Evolutionary conservation across 2,888 invertebrate genomes (phyloP).

Genomic region (Lycia hirtaria): DNA sequence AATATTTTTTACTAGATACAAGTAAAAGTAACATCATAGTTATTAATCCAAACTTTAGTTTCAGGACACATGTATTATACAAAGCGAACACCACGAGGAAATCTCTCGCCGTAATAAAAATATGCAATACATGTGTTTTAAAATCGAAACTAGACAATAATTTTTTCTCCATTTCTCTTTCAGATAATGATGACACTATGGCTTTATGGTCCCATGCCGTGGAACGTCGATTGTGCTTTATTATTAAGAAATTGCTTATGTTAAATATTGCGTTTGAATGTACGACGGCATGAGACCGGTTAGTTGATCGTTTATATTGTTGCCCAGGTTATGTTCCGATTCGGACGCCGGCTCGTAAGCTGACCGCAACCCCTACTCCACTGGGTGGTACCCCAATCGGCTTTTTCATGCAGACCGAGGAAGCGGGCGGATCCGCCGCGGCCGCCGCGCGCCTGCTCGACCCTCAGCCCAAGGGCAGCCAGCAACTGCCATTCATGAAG

Average conservation of each 20-base stretch:
- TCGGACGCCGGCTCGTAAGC: conserved; percentile 98
- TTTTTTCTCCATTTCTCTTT: conserved; percentile 80
- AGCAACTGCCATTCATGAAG: conserved; percentile 98
- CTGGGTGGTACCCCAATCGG: conserved; percentile 96
- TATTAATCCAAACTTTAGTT: conserved; percentile 78
- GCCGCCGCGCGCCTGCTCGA: conserved; percentile 93
- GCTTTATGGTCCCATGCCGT: conserved; percentile 75
- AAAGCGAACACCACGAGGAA: conserved; percentile 63
- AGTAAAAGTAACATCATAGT: conserved; percentile 67
- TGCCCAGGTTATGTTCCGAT: conserved; percentile 95
- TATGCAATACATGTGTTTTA: conserved; percentile 66
- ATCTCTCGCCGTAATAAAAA: conserved; percentile 50
- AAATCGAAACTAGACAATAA: conserved; percentile 58
- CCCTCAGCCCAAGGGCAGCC: conserved; percentile 96
- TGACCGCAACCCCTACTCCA: conserved; percentile 99
- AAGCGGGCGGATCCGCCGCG: conserved; percentile 92
- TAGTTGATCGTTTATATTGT: conserved; percentile 61
- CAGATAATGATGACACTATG: conserved; percentile 81
- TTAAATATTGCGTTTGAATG: conserved; percentile 20
- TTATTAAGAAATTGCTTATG: conserved; percentile 49
- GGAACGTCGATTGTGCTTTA: conserved; percentile 67
- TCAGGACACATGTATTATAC: conserved; percentile 81
- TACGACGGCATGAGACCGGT: conserved; percentile 47
- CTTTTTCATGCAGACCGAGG: conserved; percentile 97
- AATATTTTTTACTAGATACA: conserved; percentile 39